Conservation (phyloP, 2,797 vertebrate genomes). For the Carcharodon carcharias region DNA sequence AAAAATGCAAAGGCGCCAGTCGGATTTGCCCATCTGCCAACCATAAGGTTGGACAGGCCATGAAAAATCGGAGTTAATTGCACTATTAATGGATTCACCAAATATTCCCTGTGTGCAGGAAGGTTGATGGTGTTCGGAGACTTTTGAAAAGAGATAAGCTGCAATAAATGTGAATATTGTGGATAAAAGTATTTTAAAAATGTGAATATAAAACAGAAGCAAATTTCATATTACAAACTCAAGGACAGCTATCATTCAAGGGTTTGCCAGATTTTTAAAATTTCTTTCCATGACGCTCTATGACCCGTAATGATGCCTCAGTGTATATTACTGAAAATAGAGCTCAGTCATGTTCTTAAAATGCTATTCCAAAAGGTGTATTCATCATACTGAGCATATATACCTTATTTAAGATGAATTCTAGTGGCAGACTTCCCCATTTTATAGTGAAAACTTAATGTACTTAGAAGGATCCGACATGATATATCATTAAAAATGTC, state of each 20-base stretch:
- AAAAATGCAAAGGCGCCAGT: too few relatives aligned
- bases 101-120: not conserved
- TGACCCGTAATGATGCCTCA: not conserved
- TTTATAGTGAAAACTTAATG: not conserved
- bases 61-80: too few relatives aligned
- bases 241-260: not conserved
- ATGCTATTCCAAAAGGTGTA: not conserved
- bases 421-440: not conserved
- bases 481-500: not conserved
- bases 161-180: not conserved
- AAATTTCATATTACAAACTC: not conserved
- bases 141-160: not conserved
- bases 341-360: not conserved
- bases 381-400: not conserved
- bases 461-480: not conserved
- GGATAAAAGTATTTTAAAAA: not conserved
- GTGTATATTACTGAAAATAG: not conserved
- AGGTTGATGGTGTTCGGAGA: not conserved
- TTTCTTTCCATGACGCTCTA: not conserved
- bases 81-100: not conserved
- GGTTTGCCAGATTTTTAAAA: not conserved
- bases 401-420: not conserved
- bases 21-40: too few relatives aligned
- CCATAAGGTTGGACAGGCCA: too few relatives aligned
- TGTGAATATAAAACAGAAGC: not conserved